phyloP scores from a whole-genome alignment of 2,797 vertebrate genomes.

The Falco biarmicus region DNA sequence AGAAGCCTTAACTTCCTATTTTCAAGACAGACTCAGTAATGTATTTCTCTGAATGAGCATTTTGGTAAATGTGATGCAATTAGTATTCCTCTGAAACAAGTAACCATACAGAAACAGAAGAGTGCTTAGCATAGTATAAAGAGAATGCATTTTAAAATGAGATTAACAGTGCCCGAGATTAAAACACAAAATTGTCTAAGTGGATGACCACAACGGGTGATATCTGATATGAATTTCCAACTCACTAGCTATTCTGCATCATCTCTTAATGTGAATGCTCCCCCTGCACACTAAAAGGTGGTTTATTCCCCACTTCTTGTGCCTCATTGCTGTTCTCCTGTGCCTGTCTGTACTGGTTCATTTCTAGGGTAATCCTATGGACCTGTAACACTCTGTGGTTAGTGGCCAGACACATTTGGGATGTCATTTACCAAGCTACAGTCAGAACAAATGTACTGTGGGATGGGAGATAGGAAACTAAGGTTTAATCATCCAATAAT shows the following conservation, averaged over 20 bases:
- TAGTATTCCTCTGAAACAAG: constrained; percentile 11
- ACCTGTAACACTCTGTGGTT: not conserved
- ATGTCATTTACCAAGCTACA: not conserved
- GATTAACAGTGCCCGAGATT: not conserved
- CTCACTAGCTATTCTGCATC: not conserved
- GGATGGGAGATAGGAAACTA: not conserved
- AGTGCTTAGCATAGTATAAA: not conserved
- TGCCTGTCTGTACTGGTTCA: not conserved
- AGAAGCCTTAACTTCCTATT: constrained; percentile 53
- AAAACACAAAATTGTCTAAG: not conserved
- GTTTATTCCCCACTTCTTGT: not conserved
- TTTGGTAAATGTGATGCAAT: not conserved
- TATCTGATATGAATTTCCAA: not conserved
- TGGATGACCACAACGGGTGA: not conserved
- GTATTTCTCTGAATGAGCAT: not conserved
- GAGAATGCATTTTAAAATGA: not conserved
- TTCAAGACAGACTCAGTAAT: constrained; percentile 25
- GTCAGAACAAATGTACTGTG: not conserved
- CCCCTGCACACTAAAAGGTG: not conserved
- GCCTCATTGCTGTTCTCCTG: not conserved
- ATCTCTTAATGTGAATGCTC: not conserved
- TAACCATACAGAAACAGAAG: not conserved
- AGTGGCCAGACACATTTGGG: not conserved
- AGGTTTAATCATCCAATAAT: not conserved
- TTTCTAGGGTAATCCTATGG: not conserved